Evolutionary conservation across 2,797 vertebrate genomes (phyloP).

Genomic region (Bryconaethiops microstoma): DNA sequence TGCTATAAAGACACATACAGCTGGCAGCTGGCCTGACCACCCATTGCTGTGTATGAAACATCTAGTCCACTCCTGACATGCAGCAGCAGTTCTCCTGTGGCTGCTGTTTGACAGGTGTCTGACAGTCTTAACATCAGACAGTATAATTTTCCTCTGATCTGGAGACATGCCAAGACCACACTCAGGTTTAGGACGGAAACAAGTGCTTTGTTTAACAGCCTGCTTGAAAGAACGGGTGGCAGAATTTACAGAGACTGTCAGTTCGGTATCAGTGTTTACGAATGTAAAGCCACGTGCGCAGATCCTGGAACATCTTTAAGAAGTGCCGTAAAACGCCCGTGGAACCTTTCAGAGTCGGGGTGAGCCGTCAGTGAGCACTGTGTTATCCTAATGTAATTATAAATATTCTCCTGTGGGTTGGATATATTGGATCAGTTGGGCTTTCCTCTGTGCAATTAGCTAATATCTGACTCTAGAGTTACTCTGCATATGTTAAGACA

Average conservation of each 20-base stretch:
- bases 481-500: constrained; percentile 13
- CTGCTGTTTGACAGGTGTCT: constrained; percentile 24
- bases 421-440: constrained; percentile 11
- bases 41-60: constrained; percentile 22
- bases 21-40: neutral
- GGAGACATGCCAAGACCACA: constrained; percentile 29
- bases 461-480: constrained; percentile 15
- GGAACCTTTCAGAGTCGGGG: neutral
- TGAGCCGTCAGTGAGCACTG: neutral
- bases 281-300: neutral
- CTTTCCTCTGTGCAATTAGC: constrained; percentile 17
- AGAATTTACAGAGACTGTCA: constrained; percentile 7
- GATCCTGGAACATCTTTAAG: constrained; percentile 4
- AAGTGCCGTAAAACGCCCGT: neutral
- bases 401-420: neutral
- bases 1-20: neutral
- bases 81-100: neutral
- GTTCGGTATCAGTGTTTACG: neutral
- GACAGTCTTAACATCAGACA: constrained; percentile 19
- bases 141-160: constrained; percentile 20
- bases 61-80: neutral
- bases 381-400: constrained; percentile 12
- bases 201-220: constrained; percentile 19
- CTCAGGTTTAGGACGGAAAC: constrained; percentile 9
- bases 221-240: constrained; percentile 4